Base-by-base conservation (phyloP, 1,140 invertebrate genomes). In the Drosophila erecta region DNA sequence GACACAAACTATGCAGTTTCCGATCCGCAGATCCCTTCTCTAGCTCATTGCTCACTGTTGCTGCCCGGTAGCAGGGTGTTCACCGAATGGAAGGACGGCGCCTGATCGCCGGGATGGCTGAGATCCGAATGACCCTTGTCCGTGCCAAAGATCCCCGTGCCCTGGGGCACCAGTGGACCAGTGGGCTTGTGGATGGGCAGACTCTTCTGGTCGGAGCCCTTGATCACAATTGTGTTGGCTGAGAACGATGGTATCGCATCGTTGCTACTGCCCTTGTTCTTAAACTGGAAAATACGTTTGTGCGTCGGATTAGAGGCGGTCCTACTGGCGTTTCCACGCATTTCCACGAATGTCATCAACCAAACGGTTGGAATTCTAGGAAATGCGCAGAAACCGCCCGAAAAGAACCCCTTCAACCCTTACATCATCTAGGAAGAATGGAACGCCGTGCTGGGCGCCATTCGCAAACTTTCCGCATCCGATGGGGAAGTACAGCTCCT, bases 401-500 rank as follows among this genome's bases (percentile, higher is more conserved):
- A 15, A 12, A 46, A 22, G n/a, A 10, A n/a, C n/a, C 37, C 24
- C 22, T 3, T 12, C n/a, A 8, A 51, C 37, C 50, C 84, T 84
- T 91, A 91, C 90, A 41, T 85, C 76, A 24, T 76, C 70, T 12
- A 83, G 35, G 35, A 91, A 84, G 59, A 80, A 81, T 20, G 90
- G 87, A 15, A 91, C 77, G 40, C 90, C 74, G 12, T 83, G 79
- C 0, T 76, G 54, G 51, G 79, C 92, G 17, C 92, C 93, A 46
- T 92, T 92, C 15, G 91, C 92, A 43, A 92, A 90, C 57, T 90
- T 92, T 14, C 93, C 93, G 76, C 95, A 95, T 55, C 94, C 93
- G 69, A 93, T 91, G 15, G 95, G 95, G 76, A 95, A 95, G 61
- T 94, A 93, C 37, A 95, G 87, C 56, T 95, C 91, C 70, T 92